These are phyloP conservation scores for Linyphia triangularis DNA, from an alignment of 2,888 invertebrate species.

Conservation along the genomic window DNA sequence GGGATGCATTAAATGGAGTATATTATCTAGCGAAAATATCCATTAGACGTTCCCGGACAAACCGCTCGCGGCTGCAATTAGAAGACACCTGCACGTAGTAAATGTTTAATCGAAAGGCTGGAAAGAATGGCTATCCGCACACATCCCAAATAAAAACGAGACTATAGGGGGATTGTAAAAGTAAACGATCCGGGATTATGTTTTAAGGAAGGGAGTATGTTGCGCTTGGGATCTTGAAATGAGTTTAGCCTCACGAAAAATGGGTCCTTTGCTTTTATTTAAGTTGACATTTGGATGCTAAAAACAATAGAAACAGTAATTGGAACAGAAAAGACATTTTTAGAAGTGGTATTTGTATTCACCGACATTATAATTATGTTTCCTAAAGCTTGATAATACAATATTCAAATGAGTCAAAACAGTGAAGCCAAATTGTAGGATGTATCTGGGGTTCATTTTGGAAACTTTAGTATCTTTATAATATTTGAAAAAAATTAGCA, in stretches of 20 bases:
- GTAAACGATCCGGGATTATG: conserved; percentile 31
- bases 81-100: conserved; percentile 56
- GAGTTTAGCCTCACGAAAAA: background rate
- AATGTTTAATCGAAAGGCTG: conserved; percentile 60
- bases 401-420: no score
- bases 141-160: conserved; percentile 44
- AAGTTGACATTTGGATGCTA: background rate
- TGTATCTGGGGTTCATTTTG: no score
- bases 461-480: no score
- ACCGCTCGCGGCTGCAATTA: conserved; percentile 42
- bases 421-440: no score
- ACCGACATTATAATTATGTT: no score
- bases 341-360: background rate
- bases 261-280: background rate
- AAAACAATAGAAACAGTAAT: background rate
- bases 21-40: conserved; percentile 57
- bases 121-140: conserved; percentile 33
- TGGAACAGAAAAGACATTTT: background rate
- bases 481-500: no score
- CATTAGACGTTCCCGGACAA: conserved; percentile 55
- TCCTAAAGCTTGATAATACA: no score
- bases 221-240: background rate
- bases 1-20: conserved; percentile 64
- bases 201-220: background rate
- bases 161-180: conserved; percentile 32